A percentile compares a stretch with the other conserved stretches of the same genome.
Evolutionary conservation across 2,113 vertebrate species (phyloP).

Genomic region (Bujurquina vittata): DNA sequence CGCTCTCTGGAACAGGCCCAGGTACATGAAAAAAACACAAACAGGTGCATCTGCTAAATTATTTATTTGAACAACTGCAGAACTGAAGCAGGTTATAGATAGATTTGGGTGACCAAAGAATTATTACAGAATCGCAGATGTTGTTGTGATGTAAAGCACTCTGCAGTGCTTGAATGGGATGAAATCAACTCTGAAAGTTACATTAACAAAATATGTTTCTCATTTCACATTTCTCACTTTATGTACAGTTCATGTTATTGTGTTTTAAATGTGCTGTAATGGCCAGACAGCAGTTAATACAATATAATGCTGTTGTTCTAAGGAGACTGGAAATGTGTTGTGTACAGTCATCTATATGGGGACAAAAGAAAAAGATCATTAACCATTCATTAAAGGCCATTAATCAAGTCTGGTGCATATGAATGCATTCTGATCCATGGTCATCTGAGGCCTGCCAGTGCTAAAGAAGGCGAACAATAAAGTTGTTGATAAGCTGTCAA

Average conservation of each 20-base stretch:
- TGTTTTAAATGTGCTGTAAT: constrained; percentile 3
- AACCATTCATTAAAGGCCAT: background rate
- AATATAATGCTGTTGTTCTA: constrained; percentile 32
- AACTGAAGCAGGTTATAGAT: constrained; percentile 34
- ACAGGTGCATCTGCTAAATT: constrained; percentile 27
- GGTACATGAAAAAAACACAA: background rate
- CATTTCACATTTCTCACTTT: constrained; percentile 4
- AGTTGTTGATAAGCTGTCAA: background rate
- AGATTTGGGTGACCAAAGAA: constrained; percentile 24
- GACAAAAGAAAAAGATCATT: background rate
- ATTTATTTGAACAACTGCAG: constrained; percentile 49
- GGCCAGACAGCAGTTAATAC: constrained; percentile 17
- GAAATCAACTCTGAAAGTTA: background rate
- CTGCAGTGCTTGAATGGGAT: constrained; percentile 9
- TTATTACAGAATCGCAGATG: constrained; percentile 4
- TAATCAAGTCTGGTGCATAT: background rate
- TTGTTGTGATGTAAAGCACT: constrained; percentile 4
- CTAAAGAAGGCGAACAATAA: constrained; percentile 4
- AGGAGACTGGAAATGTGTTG: constrained; percentile 27
- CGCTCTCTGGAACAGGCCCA: background rate
- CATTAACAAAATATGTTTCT: background rate
- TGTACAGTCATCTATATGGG: background rate
- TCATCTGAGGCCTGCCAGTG: constrained; percentile 5
- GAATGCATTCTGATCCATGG: background rate
- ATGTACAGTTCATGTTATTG: constrained; percentile 20